Conservation (phyloP, 2,888 invertebrate species). For the Plagodis dolabraria region DNA sequence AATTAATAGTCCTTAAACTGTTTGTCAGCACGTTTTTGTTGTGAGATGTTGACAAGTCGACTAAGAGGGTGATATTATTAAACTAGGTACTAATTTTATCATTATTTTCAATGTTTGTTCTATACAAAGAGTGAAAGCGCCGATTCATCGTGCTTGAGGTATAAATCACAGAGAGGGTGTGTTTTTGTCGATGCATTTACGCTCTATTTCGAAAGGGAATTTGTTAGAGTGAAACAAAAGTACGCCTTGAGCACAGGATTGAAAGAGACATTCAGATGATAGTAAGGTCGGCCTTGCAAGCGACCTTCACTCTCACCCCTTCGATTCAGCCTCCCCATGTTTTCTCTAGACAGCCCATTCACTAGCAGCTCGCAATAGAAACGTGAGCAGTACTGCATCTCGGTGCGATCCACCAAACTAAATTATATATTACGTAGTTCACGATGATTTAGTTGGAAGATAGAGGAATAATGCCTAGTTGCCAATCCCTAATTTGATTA, state of each 20-base stretch:
- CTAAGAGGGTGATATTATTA: no score
- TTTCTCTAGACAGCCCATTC: slow-evolving; percentile 73
- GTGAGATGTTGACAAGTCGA: no score
- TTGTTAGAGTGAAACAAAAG: slow-evolving; percentile 51
- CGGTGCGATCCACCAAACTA: background rate
- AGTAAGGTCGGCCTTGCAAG: slow-evolving; percentile 73
- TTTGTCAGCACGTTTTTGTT: no score
- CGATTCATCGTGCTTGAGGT: slow-evolving; percentile 53
- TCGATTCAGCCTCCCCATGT: slow-evolving; percentile 55
- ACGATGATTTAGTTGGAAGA: no score
- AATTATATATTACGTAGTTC: no score
- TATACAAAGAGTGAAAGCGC: slow-evolving; percentile 29
- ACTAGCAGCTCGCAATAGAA: slow-evolving; percentile 49
- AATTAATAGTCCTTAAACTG: no score
- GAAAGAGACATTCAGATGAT: slow-evolving; percentile 65
- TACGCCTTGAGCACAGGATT: slow-evolving; percentile 30
- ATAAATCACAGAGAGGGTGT: slow-evolving; percentile 52
- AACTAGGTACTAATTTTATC: no score
- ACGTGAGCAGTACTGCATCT: slow-evolving; percentile 20
- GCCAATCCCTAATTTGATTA: no score
- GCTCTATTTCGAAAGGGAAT: slow-evolving; percentile 67
- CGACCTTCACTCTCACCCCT: slow-evolving; percentile 75
- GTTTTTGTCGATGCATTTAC: slow-evolving; percentile 68
- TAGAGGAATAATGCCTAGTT: no score
- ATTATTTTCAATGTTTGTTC: no score